Base-by-base conservation (phyloP, 2,797 vertebrate species). In the Sorex maritimensis region DNA sequence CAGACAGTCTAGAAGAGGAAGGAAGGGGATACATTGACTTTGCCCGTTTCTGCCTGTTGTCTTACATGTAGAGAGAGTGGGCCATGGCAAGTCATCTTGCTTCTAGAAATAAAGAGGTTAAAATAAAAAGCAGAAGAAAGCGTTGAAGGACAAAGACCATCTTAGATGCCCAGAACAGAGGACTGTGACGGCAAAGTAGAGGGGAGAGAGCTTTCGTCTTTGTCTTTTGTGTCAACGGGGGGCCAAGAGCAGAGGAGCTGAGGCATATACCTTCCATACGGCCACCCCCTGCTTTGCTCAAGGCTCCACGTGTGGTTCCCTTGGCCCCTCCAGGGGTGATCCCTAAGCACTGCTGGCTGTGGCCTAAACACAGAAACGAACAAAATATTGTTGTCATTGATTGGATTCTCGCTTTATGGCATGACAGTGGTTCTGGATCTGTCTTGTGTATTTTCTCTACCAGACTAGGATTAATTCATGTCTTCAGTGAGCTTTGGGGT, bases 11-110 rank as follows among this genome's bases (percentile, higher is more conserved):
- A 0, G 23, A 14, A 52, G 30, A 63, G 75, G 34, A 93, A 82
- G 55, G 58, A 88, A 88, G 75, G 49, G 85, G 68, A 63, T 38
- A 19, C 46, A 55, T 86, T 44, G 88, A 77, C 86, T 58, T 44
- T 67, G 81, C 34, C 74, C 19, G 30, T 44, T 80, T 23, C 69
- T 88, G 21, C 49, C n/a, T 84, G 67, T 89, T 73, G 44, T 61
- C 79, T 92, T 78, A 55, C 26, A 0, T 8, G 38, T 1, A 81
- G 34, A 71, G 52, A 58, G 13, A 61, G 71, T 92, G 30, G 1
- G 11, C 14, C 9, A 6, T 26, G 5, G 67, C 6, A 65, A 44
- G 26, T 69, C 49, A 34, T 88, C 41, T 72, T 82, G 46, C 69
- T 58, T 61, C 49, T 34, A 72, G 63, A 41, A 88, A 34, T 75